These are phyloP conservation scores for Brachylomia viminalis DNA, from an alignment of 2,888 invertebrate genomes.

Conservation along the genomic window DNA sequence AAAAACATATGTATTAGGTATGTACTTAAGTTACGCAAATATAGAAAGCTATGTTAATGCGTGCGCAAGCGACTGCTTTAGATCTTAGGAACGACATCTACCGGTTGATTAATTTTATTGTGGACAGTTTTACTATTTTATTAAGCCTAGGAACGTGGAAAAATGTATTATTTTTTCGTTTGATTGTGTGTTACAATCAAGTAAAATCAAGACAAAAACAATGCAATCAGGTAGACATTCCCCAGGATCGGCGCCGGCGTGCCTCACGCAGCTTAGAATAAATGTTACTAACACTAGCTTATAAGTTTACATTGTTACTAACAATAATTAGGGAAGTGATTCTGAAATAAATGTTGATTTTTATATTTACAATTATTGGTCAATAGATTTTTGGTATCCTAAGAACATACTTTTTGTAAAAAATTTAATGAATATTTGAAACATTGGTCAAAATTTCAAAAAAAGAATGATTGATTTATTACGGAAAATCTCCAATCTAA, in stretches of 20 bases:
- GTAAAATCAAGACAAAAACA: no score
- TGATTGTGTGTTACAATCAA: not conserved
- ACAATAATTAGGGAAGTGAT: no score
- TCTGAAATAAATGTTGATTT: no score
- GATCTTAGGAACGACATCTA: slow-evolving; percentile 27
- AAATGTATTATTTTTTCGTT: not conserved
- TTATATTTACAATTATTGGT: no score
- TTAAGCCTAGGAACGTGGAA: not conserved
- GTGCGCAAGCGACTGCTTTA: slow-evolving; percentile 39
- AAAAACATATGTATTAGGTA: slow-evolving; percentile 38
- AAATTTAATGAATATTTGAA: not conserved
- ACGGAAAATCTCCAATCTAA: not conserved
- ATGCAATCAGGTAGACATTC: no score
- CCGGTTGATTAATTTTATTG: slow-evolving; percentile 42
- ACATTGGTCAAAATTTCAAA: not conserved
- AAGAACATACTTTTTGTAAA: not conserved
- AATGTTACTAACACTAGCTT: no score
- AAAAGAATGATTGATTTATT: not conserved
- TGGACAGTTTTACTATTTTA: slow-evolving; percentile 14
- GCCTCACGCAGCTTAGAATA: no score
- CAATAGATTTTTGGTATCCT: not conserved
- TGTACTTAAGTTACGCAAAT: slow-evolving; percentile 55
- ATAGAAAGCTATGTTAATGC: slow-evolving; percentile 59
- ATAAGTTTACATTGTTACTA: no score
- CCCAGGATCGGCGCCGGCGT: no score